Evolutionary conservation across 2,888 invertebrate species (phyloP).

Genomic region (Yponomeuta sedellus): DNA sequence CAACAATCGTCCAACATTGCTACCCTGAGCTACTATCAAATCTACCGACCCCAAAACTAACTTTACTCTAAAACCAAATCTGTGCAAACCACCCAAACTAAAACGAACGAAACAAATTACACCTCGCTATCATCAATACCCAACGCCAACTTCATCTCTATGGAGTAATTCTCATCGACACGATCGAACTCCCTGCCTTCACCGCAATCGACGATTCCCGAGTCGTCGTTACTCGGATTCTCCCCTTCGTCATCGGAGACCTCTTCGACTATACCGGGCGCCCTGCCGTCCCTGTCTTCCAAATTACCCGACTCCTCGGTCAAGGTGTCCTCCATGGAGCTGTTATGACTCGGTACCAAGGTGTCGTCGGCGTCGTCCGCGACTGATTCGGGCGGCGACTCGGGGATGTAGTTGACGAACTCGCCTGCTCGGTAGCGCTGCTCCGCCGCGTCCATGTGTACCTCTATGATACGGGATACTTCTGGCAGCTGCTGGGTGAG

Average conservation of each 20-base stretch:
- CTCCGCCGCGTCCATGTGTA: conserved; percentile 54
- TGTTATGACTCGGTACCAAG: conserved; percentile 43
- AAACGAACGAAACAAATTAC: not conserved
- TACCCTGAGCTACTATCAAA: no score
- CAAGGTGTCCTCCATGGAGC: conserved; percentile 52
- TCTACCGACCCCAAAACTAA: no score
- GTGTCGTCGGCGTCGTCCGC: conserved; percentile 47
- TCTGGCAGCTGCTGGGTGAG: conserved; percentile 48
- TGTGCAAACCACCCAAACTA: not conserved
- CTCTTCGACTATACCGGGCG: not conserved
- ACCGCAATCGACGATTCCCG: conserved; percentile 33
- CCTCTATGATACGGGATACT: conserved; percentile 57
- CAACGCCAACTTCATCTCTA: conserved; percentile 64
- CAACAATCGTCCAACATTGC: no score
- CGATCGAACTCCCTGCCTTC: conserved; percentile 32
- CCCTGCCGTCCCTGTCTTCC: conserved; percentile 23
- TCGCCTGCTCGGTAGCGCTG: conserved; percentile 48
- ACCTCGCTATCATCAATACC: conserved; percentile 35
- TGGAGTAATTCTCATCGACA: conserved; percentile 49
- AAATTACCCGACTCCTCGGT: conserved; percentile 38
- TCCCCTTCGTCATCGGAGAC: conserved; percentile 19
- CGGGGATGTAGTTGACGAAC: conserved; percentile 32
- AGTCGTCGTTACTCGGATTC: conserved; percentile 17
- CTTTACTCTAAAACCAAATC: no score
- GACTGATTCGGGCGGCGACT: conserved; percentile 34